Evolutionary conservation across 2,888 invertebrate genomes (phyloP), one percentile per base, ranked within the genome.

Genomic region (Metallyticus violacea): DNA sequence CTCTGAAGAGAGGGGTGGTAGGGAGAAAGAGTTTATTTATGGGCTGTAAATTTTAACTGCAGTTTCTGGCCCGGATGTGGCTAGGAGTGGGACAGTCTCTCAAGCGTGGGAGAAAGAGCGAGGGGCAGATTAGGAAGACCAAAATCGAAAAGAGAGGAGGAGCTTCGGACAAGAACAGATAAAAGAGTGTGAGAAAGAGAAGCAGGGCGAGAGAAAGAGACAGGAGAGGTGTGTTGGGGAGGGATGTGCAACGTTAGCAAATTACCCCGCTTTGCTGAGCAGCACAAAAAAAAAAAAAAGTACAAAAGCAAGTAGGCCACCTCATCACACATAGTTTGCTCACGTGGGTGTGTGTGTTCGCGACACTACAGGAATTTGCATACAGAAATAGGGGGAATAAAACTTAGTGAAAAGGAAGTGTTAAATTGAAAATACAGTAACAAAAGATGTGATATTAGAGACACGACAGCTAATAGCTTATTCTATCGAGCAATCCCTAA

Each of bases 1-100:
- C 80, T 76, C 85, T 6, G 40, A 30, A 76, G 77, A 85, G 79
- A 81, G 40, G 40, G 40, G 40, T 40, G 40, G 40, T 40, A 40
- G 40, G 40, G 40, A 62, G 40, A 76, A 22, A 29, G 80, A 76
- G 79, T 85, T 80, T 85, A 85, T 85, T 85, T 85, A 85, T 85
- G 85, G 85, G 85, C 85, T 80, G 85, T 85, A 85, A 85, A 85
- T 85, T 85, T 85, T 85, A 85, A 85, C 81, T 85, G 80, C 76
- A 81, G 80, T 85, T 85, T 29, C 83, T 77, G 26, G 62, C 76
- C 83, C 83, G 82, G 26, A 62, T 62, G 26, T 62, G 81, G 81
- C 62, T 30, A 40, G 26, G 26, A 26, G 26, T 27, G 81, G 28
- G 7, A 30, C 27, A 80, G 26, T n/a, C n/a, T 40, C 30, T 25